A percentile compares a stretch with the other conserved stretches of the same genome.
phyloP scores from a whole-genome alignment of 2,888 invertebrate species.

The Apomyelois bistriatella region DNA sequence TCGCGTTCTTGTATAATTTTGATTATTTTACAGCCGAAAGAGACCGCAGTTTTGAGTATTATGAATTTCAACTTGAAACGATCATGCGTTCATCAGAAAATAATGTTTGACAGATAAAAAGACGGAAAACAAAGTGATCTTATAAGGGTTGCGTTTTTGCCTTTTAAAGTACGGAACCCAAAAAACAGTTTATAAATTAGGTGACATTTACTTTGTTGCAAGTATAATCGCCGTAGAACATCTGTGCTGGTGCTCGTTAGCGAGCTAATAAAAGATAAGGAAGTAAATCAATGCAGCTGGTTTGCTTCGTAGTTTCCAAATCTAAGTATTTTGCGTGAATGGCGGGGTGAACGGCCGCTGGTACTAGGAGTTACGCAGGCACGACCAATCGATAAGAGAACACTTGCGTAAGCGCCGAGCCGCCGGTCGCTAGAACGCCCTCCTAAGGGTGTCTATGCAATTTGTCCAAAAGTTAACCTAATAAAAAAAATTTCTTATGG shows the following conservation, averaged over 20 bases:
- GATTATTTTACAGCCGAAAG: too few relatives aligned
- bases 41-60: too few relatives aligned
- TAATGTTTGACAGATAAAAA: too few relatives aligned
- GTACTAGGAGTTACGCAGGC: slow-evolving; percentile 59
- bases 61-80: too few relatives aligned
- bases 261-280: slow-evolving; percentile 33
- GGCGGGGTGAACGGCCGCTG: slow-evolving; percentile 65
- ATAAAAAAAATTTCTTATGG: too few relatives aligned
- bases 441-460: slow-evolving; percentile 53
- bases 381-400: slow-evolving; percentile 61
- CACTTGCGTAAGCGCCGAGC: slow-evolving; percentile 57
- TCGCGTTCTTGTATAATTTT: too few relatives aligned
- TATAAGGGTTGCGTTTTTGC: too few relatives aligned
- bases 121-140: too few relatives aligned
- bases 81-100: too few relatives aligned
- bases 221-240: slow-evolving; percentile 16
- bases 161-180: too few relatives aligned
- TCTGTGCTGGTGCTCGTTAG: slow-evolving; percentile 19
- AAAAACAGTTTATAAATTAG: too few relatives aligned
- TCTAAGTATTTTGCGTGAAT: slow-evolving; percentile 59
- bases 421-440: slow-evolving; percentile 40
- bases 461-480: slow-evolving; percentile 17
- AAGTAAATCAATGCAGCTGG: slow-evolving; percentile 51
- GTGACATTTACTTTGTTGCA: not conserved
- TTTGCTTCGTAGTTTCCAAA: slow-evolving; percentile 51